These are phyloP conservation scores for Spodoptera littoralis DNA, from an alignment of 2,888 invertebrate species.

Conservation along the genomic window DNA sequence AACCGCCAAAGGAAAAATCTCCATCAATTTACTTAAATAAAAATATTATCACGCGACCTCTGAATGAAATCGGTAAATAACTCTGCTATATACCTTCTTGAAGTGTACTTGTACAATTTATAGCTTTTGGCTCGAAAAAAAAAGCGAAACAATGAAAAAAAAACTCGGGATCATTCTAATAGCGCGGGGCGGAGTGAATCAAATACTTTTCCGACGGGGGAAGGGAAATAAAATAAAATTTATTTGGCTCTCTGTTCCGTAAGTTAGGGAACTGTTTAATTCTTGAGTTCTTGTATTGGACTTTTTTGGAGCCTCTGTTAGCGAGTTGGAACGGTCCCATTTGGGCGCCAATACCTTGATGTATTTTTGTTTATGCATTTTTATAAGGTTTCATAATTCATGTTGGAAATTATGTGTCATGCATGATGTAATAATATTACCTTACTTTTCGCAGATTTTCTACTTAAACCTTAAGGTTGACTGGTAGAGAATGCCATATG, in stretches of 20 bases:
- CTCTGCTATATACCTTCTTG: constrained; percentile 72
- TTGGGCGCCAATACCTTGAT: constrained; percentile 58
- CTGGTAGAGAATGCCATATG: no score
- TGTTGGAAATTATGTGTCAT: no score
- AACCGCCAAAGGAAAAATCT: constrained; percentile 14
- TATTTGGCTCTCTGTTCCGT: constrained; percentile 71
- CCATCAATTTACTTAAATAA: constrained; percentile 34
- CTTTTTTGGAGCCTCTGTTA: constrained; percentile 38
- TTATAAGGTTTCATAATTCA: no score
- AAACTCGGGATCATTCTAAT: constrained; percentile 76
- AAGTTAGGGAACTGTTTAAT: constrained; percentile 69
- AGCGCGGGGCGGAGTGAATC: constrained; percentile 75
- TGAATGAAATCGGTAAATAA: constrained; percentile 74
- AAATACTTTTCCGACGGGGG: constrained; percentile 75
- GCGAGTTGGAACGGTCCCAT: constrained; percentile 41
- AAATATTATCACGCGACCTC: constrained; percentile 54
- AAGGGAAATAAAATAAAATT: constrained; percentile 66
- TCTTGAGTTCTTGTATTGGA: constrained; percentile 57
- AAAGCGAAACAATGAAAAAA: constrained; percentile 71
- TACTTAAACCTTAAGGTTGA: no score
- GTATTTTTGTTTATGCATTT: not conserved
- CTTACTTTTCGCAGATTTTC: no score
- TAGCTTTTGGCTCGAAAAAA: constrained; percentile 72
- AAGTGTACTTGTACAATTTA: constrained; percentile 79
- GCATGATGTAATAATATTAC: no score